Conservation (phyloP, 2,113 vertebrate genomes). For the Tenebrosternarchus preto region DNA sequence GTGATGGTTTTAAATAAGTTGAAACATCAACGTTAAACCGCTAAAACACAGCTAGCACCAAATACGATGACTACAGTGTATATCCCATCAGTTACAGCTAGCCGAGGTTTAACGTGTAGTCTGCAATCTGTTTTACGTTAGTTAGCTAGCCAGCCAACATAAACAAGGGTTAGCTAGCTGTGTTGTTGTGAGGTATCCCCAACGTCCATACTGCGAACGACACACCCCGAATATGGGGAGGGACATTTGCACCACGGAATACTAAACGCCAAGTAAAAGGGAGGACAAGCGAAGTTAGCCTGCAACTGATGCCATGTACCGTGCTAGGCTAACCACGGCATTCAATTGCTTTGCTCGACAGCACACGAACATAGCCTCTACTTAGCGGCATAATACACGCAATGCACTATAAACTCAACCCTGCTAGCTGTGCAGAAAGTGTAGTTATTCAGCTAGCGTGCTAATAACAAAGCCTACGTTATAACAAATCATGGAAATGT, state of each 20-base stretch:
- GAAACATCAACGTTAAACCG: neutral
- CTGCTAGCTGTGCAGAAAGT: neutral
- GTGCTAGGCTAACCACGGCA: neutral
- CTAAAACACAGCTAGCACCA: neutral
- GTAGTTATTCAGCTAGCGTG: neutral
- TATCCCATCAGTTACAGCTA: neutral
- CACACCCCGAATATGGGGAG: conserved; percentile 1
- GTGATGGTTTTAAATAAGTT: neutral
- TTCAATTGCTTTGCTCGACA: neutral
- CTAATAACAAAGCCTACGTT: neutral
- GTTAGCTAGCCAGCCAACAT: neutral
- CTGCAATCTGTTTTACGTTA: neutral
- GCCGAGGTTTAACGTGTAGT: neutral
- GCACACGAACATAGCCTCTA: neutral
- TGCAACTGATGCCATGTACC: neutral
- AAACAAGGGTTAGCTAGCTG: neutral
- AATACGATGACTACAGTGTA: neutral
- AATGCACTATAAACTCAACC: neutral
- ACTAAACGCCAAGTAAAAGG: neutral
- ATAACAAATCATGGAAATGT: neutral
- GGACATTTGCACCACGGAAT: neutral
- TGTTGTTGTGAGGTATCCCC: neutral
- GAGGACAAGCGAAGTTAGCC: neutral
- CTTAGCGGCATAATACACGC: neutral
- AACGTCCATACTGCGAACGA: neutral